These are phyloP conservation scores for Ferrisia virgata DNA, from an alignment of 2,888 invertebrate species.

Conservation along the genomic window DNA sequence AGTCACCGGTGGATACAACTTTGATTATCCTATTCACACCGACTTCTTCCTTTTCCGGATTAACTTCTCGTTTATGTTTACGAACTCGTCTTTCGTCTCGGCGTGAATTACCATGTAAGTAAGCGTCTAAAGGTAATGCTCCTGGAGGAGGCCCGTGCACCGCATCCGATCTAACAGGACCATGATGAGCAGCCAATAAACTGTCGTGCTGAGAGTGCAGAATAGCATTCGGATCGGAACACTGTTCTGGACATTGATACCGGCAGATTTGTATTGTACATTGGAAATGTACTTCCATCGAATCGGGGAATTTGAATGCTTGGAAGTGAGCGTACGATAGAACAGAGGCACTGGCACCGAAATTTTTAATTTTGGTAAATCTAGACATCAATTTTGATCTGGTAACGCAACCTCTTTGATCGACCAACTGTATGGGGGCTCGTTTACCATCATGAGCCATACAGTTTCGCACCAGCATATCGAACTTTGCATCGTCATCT, in stretches of 20 bases:
- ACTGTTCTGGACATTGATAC: constrained; percentile 89
- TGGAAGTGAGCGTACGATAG: constrained; percentile 90
- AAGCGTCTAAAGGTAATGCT: constrained; percentile 61
- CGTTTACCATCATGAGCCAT: constrained; percentile 92
- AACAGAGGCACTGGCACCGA: constrained; percentile 88
- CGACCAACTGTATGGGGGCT: constrained; percentile 88
- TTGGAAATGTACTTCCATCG: constrained; percentile 94
- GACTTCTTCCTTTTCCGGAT: constrained; percentile 78
- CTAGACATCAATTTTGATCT: constrained; percentile 88
- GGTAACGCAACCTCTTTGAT: constrained; percentile 88
- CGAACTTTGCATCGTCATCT: constrained; percentile 91
- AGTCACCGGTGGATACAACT: constrained; percentile 86
- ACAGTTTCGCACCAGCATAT: constrained; percentile 91
- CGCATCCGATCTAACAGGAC: constrained; percentile 55
- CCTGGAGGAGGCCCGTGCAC: constrained; percentile 68
- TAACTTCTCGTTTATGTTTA: constrained; percentile 71
- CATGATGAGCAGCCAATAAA: constrained; percentile 60
- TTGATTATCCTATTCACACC: constrained; percentile 84
- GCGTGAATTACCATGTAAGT: constrained; percentile 68
- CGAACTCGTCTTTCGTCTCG: constrained; percentile 75
- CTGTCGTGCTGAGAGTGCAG: constrained; percentile 52
- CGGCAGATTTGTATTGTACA: constrained; percentile 92
- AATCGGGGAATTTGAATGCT: constrained; percentile 93
- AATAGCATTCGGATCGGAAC: constrained; percentile 63
- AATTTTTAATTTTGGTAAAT: constrained; percentile 92